phyloP scores from a whole-genome alignment of 2,797 vertebrate genomes.

The Pantherophis alleghaniensis region DNA sequence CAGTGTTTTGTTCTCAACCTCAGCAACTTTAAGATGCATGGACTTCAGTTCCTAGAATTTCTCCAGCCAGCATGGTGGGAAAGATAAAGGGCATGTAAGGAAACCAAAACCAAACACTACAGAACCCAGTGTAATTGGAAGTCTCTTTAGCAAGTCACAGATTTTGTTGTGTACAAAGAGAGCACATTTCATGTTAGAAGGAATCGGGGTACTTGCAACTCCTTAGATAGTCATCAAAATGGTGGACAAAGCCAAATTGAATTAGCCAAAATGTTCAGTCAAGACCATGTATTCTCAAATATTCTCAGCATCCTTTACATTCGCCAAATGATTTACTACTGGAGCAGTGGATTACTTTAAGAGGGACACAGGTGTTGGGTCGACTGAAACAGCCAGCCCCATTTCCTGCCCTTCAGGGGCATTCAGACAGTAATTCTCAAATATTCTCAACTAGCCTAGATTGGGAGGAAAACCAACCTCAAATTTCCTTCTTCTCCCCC shows the following conservation, averaged over 20 bases:
- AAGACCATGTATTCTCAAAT: background rate
- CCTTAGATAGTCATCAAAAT: background rate
- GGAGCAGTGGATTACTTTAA: background rate
- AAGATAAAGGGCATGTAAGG: background rate
- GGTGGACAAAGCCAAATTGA: background rate
- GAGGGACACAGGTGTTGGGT: background rate
- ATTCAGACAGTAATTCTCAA: background rate
- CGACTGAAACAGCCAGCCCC: background rate
- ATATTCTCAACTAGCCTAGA: background rate
- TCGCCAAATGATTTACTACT: background rate
- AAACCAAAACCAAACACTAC: background rate
- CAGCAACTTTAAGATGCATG: background rate
- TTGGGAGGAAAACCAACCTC: too few relatives aligned
- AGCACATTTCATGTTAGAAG: background rate
- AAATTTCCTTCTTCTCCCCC: accelerated
- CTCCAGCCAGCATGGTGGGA: background rate
- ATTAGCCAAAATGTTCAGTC: background rate
- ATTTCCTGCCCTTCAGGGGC: background rate
- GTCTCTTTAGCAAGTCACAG: background rate
- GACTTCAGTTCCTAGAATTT: background rate
- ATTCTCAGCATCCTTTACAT: background rate
- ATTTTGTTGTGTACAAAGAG: background rate
- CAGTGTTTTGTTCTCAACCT: background rate
- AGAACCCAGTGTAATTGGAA: background rate
- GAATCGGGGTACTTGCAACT: background rate